Conservation (phyloP, 2,113 vertebrate genomes). For the Lampris megalopsis region DNA sequence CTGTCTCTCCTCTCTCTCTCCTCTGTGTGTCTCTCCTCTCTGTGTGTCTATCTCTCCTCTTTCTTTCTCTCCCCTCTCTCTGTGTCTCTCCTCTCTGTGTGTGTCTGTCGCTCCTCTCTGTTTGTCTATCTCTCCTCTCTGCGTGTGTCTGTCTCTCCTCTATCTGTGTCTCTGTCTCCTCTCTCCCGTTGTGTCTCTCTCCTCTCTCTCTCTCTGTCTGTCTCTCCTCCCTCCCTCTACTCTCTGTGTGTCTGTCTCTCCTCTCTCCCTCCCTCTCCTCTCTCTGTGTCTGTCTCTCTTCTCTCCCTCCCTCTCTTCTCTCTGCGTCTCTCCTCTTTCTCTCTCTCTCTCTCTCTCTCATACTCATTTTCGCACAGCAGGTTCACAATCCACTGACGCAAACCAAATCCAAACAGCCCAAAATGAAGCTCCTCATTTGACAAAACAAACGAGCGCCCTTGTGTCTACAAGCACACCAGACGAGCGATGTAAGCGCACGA, state of each 20-base stretch:
- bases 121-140: background rate
- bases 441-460: slow-evolving; percentile 54
- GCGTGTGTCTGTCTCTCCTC: too few species aligned
- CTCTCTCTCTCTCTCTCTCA: background rate
- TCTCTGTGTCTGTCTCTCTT: background rate
- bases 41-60: background rate
- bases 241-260: background rate
- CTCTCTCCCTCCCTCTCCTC: background rate
- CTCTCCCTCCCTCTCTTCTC: background rate
- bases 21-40: too few species aligned
- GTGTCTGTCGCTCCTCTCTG: too few species aligned
- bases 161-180: too few species aligned
- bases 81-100: background rate
- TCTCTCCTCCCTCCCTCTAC: background rate
- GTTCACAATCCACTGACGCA: slow-evolving; percentile 33
- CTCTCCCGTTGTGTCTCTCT: too few species aligned
- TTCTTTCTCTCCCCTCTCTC: slow-evolving; percentile 6
- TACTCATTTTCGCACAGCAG: slow-evolving; percentile 31
- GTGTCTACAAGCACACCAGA: slow-evolving; percentile 34
- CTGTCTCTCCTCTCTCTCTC: background rate
- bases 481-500: slow-evolving; percentile 52
- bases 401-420: slow-evolving; percentile 23
- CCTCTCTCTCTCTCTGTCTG: too few species aligned
- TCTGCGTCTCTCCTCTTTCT: slow-evolving; percentile 2
- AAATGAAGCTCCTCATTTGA: slow-evolving; percentile 43